phyloP scores from a whole-genome alignment of 2,888 invertebrate species.

The Exephanes ischioxanthus region DNA sequence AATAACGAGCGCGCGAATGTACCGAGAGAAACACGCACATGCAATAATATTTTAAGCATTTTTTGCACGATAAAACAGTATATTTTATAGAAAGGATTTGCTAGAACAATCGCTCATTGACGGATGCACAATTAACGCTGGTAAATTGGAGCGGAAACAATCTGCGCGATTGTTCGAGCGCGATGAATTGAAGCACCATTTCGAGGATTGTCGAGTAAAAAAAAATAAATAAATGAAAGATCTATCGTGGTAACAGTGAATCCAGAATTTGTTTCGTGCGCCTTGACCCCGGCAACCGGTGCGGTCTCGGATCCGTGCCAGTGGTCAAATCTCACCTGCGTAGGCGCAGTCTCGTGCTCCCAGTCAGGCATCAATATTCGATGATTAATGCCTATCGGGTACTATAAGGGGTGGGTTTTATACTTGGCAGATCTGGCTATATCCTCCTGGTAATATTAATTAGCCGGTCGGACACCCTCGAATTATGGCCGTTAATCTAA shows the following conservation, averaged over 20 bases:
- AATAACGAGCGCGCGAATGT: not conserved
- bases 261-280: not conserved
- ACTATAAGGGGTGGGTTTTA: not conserved
- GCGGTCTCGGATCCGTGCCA: too few species aligned
- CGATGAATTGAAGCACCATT: not conserved
- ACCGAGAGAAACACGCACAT: not conserved
- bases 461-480: slow-evolving; percentile 10
- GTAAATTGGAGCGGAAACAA: not conserved
- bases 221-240: not conserved
- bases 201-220: not conserved
- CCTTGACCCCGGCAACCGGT: not conserved
- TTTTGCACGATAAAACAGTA: not conserved
- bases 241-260: not conserved
- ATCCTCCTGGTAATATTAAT: slow-evolving; percentile 2
- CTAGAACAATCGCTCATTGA: not conserved
- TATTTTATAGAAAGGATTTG: not conserved
- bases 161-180: not conserved
- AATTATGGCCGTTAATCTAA: slow-evolving; percentile 17
- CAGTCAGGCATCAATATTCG: not conserved
- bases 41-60: not conserved
- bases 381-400: slow-evolving; percentile 11
- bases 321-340: too few species aligned
- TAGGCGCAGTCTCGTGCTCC: too few species aligned
- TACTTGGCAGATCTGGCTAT: not conserved
- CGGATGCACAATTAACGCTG: not conserved